Base-by-base conservation (phyloP, 2,888 invertebrate species). In the Rhopalosiphum nymphaeae region DNA sequence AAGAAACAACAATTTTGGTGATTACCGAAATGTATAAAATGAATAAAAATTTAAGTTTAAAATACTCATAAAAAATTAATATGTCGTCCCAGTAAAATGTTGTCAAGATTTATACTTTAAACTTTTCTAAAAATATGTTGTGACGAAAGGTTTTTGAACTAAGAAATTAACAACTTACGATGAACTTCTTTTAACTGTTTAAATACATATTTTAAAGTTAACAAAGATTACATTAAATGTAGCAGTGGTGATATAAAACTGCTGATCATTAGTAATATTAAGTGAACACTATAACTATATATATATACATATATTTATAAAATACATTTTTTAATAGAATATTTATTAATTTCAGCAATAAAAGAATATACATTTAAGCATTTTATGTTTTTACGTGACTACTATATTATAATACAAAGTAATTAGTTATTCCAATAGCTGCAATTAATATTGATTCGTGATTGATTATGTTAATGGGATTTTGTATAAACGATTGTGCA, bases 391-490 rank as follows among this genome's bases (percentile, higher is more conserved):
- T 42, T 36, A 42, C 21, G 9, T 36, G 78, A 78, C 78, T 36
- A 21, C 9, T 78, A 67, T 67, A 36, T n/a, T 67, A 67, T 67
- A n/a, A 67, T 25, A 36, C 78, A 21, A 78, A 78, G 78, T 78
- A 78, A 78, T 78, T 78, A 78, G 78, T 78, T 78, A 78, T 78
- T 36, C 21, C 78, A 78, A 86, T 86, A 86, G 86, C 46, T 44
- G 46, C n/a, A 86, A 86, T 46, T 86, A 44, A 86, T 86, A 86
- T 46, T 86, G 86, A 29, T 29, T 46, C 57, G 25, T 61, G 57
- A 57, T 89, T 89, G 57, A 89, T 57, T 44, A 57, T 42, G 42
- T 89, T 29, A 57, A 44, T 42, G 44, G 36, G 11, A 88, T 36
- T 49, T 88, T 25, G 21, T 53, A 36, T 36, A 36, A 10, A 88